These are phyloP conservation scores for Reticulitermes speratus DNA, from an alignment of 1,140 invertebrate genomes.

Conservation along the genomic window DNA sequence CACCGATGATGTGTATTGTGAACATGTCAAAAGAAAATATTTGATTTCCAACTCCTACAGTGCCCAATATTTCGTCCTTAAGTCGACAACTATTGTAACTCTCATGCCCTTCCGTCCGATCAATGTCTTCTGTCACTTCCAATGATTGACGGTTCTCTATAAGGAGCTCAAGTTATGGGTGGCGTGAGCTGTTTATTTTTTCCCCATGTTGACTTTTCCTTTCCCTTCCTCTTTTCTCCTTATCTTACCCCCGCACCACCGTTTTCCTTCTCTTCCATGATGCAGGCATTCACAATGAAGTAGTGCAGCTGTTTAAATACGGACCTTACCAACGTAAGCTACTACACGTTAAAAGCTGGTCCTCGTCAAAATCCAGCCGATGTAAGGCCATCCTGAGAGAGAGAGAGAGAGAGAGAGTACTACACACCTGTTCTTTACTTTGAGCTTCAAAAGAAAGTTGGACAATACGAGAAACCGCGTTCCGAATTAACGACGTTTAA, in stretches of 20 bases:
- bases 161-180: not conserved
- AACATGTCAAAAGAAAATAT: not conserved
- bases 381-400: not conserved
- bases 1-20: not conserved
- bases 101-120: not conserved
- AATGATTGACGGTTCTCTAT: not conserved
- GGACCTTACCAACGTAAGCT: not conserved
- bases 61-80: not conserved
- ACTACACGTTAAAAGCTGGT: not conserved
- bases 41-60: not conserved
- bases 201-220: not conserved
- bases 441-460: too few species aligned
- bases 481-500: too few species aligned
- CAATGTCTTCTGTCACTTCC: not conserved
- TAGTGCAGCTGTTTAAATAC: not conserved
- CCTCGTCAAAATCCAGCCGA: not conserved
- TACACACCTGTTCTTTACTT: too few species aligned
- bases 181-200: constrained; percentile 7
- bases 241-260: not conserved
- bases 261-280: not conserved
- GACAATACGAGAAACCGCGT: too few species aligned
- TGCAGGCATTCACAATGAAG: not conserved
- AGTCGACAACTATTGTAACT: not conserved
- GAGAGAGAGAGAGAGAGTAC: too few species aligned
- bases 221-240: not conserved